Evolutionary conservation across 2,888 invertebrate species (phyloP), one percentile per base, ranked within the genome.

Genomic region (Lycocerus yunnanus): DNA sequence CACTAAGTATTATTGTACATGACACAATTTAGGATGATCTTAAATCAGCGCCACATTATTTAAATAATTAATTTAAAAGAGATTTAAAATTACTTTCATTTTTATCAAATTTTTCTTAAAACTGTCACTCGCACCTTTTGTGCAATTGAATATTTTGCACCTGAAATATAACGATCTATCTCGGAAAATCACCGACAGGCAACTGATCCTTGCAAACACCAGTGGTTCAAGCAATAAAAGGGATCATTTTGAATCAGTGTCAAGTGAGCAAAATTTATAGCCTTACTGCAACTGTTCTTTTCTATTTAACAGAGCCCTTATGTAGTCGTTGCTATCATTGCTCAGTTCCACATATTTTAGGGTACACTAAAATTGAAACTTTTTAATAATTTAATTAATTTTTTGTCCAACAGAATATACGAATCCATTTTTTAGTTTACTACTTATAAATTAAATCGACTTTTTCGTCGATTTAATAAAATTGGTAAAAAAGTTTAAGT

Each of bases 261-360:
- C 88, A 88, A 87, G 86, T 86, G 84, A 84, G 84, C 86, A 87
- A 88, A 89, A 89, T 89, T 89, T 89, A 89, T 89, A 85, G 85
- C 85, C 84, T 82, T 78, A 81, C 81, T 78, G 81, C 81, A 81
- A 82, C 83, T 82, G 82, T 84, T 84, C 84, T 83, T 83, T 81
- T 83, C 79, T 78, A 68, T 63, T 63, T 67, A 66, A 60, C 60
- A 69, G 43, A 21, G 15, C 24, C 21, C 24, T 21, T 21, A 24
- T 66, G n/a, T 24, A 14, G 21, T 66, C n/a, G 43, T n/a, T 43
- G n/a, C 43, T 1, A 43, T 43, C 13, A n/a, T 43, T 43, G 43
- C 43, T n/a, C 43, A n/a, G 43, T n/a, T n/a, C n/a, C 43, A 43
- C 13, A 43, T 43, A 43, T n/a, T 43, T 43, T 43, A 43, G 43